Conservation (phyloP, 2,113 vertebrate genomes). For the Syrmaticus mikado region DNA sequence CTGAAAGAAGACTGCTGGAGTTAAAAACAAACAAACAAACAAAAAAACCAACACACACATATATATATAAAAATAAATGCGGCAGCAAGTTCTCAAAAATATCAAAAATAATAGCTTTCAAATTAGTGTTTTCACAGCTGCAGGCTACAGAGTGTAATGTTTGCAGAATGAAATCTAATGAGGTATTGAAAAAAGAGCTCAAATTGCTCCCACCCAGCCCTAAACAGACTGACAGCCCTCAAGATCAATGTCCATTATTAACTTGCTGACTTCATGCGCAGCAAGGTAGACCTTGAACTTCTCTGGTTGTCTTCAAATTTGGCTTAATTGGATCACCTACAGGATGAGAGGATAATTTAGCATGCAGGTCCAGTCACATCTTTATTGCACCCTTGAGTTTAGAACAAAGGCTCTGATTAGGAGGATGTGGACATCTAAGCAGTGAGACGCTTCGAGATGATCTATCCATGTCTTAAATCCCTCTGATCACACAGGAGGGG, state of each 20-base stretch:
- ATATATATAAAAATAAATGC: not conserved
- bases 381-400: constrained; percentile 35
- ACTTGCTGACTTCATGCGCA: constrained; percentile 38
- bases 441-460: not conserved
- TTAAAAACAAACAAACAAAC: not conserved
- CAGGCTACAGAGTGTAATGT: constrained; percentile 27
- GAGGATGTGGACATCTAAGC: not conserved
- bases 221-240: constrained; percentile 17
- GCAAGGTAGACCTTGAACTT: constrained; percentile 43
- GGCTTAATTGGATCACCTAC: constrained; percentile 64
- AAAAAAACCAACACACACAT: too few species aligned
- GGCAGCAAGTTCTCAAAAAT: constrained; percentile 13
- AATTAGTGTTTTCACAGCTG: constrained; percentile 44
- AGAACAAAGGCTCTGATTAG: constrained; percentile 33
- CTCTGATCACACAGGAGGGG: constrained; percentile 7
- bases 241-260: constrained; percentile 59
- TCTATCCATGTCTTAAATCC: not conserved
- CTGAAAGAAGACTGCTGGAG: not conserved
- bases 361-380: constrained; percentile 3
- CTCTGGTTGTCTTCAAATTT: constrained; percentile 59
- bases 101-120: constrained; percentile 7
- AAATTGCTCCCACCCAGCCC: constrained; percentile 7
- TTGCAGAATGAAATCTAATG: constrained; percentile 45
- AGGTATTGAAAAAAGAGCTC: not conserved
- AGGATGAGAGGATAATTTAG: constrained; percentile 55